Evolutionary conservation across 2,797 vertebrate species (phyloP), one percentile per base, ranked within the genome.

Genomic region (Cephalopachus bancanus): DNA sequence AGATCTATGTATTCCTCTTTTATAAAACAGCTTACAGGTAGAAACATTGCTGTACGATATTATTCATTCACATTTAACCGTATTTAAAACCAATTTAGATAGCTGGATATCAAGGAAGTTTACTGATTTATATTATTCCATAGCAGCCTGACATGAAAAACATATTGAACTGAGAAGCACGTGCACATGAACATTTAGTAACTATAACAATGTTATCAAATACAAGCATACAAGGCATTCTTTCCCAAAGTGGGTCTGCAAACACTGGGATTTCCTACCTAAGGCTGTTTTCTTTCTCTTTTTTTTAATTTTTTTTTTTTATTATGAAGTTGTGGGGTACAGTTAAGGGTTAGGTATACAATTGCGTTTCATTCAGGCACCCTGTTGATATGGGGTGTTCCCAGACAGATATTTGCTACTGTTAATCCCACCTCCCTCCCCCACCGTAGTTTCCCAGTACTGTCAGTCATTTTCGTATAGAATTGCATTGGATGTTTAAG

Each of bases 141-240:
- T 74, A 92, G 92, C 78, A 96, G 80, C 59, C 44, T 24, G 28
- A 49, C 55, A n/a, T 26, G 85, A 62, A 75, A 80, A 78, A 91
- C 91, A 83, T 76, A 78, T 7, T 81, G 60, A 87, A 83, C 28
- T 0, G 7, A 87, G 74, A 75, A 67, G 10, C 26, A 71, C 83
- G 37, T 60, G 17, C 60, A 24, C 16, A 59, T 10, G 33, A 53
- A 59, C 37, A 90, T 83, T 95, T 62, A 86, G 96, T 97, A 95
- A 95, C 93, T 89, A 91, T 65, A 95, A 80, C 90, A 95, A 65
- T 94, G 92, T 92, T 96, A 96, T 97, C 95, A 92, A 96, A 90
- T 28, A 95, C 91, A 96, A 97, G 94, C 71, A 97, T 30, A 91
- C 93, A 84, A 60, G 76, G 65, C 2, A 4, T 94, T 93, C 87